Evolutionary conservation across 2,888 invertebrate genomes (phyloP).

Genomic region (Oithona nana): DNA sequence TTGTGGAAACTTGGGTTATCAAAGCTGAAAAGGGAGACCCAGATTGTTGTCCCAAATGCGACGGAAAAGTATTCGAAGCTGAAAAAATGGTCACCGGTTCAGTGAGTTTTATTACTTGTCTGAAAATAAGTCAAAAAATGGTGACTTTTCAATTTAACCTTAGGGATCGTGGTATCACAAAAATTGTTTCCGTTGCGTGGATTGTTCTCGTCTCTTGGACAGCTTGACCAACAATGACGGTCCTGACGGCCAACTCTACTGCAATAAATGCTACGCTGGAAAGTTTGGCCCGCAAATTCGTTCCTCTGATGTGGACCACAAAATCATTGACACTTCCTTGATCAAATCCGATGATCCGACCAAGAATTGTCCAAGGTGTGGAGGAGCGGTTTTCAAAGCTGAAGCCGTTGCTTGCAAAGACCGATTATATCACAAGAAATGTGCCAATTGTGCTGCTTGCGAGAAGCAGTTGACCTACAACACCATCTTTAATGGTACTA

Average conservation of each 20-base stretch:
- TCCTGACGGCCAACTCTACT: conserved; percentile 76
- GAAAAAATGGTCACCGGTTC: conserved; percentile 16
- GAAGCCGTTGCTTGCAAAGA: conserved; percentile 4
- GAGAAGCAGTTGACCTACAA: not conserved
- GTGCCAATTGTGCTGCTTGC: conserved; percentile 11
- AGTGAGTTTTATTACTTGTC: not conserved
- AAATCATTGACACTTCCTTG: not conserved
- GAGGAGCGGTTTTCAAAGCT: conserved; percentile 13
- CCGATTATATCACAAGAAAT: conserved; percentile 12
- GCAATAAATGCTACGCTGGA: conserved; percentile 16
- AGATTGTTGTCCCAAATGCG: conserved; percentile 17
- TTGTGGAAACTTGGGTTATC: conserved; percentile 17
- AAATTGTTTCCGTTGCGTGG: conserved; percentile 73
- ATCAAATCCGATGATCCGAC: conserved; percentile 6
- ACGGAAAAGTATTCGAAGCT: conserved; percentile 16
- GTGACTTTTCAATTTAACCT: not conserved
- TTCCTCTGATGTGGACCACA: conserved; percentile 14
- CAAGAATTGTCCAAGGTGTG: conserved; percentile 16
- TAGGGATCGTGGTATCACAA: conserved; percentile 38
- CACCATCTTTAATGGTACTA: not conserved
- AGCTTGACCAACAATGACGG: conserved; percentile 77
- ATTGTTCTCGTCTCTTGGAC: conserved; percentile 45
- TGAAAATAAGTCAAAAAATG: not conserved
- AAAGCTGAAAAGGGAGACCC: conserved; percentile 16
- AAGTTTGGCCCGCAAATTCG: conserved; percentile 15